phyloP scores from a whole-genome alignment of 2,888 invertebrate species.

The Gnatocerus cornutus region DNA sequence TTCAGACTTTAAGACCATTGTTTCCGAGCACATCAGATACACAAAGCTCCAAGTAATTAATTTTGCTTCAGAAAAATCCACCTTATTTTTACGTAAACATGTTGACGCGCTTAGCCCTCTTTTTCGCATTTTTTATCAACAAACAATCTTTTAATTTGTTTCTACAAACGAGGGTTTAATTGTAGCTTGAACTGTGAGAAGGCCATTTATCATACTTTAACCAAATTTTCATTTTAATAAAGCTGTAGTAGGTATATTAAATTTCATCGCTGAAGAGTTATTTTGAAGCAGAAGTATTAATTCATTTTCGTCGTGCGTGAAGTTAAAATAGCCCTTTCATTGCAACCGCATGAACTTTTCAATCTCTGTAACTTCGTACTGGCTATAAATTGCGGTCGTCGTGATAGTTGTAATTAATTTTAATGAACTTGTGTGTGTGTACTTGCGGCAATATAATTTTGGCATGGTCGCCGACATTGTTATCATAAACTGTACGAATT shows the following conservation, averaged over 20 bases:
- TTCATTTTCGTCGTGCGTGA: not conserved
- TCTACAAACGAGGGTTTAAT: too few relatives aligned
- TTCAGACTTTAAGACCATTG: too few relatives aligned
- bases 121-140: too few relatives aligned
- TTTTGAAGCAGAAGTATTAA: not conserved
- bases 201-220: too few relatives aligned
- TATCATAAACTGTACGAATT: slow-evolving; percentile 9
- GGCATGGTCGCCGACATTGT: slow-evolving; percentile 1
- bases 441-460: slow-evolving; percentile 26
- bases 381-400: not conserved
- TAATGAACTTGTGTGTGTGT: slow-evolving; percentile 33
- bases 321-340: slow-evolving; percentile 13
- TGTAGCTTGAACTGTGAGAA: too few relatives aligned
- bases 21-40: too few relatives aligned
- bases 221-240: too few relatives aligned
- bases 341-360: slow-evolving; percentile 16
- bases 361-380: slow-evolving; percentile 30
- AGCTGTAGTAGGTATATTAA: not conserved
- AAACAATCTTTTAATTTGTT: too few relatives aligned
- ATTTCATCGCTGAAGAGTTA: not conserved
- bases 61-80: too few relatives aligned
- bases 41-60: too few relatives aligned
- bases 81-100: too few relatives aligned
- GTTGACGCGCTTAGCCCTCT: too few relatives aligned
- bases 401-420: slow-evolving; percentile 31